Percentiles rank a stretch among this genome's conserved stretches.
Evolutionary conservation across 2,113 vertebrate genomes (phyloP).

Genomic region (Rhadina sibilatrix): DNA sequence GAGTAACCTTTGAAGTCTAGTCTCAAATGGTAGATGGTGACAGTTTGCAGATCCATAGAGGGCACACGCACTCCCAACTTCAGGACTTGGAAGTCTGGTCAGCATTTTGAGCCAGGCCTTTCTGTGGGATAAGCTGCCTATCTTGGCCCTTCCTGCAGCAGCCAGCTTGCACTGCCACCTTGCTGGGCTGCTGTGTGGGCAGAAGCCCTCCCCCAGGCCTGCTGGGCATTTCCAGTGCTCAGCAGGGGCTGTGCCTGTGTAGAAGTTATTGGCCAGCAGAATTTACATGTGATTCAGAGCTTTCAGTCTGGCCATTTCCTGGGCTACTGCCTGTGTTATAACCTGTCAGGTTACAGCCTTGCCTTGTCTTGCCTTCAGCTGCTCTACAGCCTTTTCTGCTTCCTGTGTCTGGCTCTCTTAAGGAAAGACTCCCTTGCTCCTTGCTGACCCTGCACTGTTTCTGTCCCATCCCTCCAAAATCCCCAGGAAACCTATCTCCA

Average conservation of each 20-base stretch:
- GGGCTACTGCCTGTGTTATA: not conserved
- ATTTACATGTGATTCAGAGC: not conserved
- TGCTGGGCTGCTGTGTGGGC: not conserved
- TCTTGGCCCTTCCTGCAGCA: not conserved
- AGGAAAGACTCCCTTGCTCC: not conserved
- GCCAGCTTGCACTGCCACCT: not conserved
- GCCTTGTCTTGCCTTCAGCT: not conserved
- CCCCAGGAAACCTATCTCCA: not conserved
- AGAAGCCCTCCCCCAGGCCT: not conserved
- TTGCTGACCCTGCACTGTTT: not conserved
- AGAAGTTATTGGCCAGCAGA: not conserved
- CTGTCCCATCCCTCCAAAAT: not conserved
- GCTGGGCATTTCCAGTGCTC: not conserved
- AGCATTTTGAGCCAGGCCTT: not conserved
- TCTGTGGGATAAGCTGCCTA: not conserved
- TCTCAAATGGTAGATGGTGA: not conserved
- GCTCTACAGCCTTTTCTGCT: not conserved
- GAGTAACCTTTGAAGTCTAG: not conserved
- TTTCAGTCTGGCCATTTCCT: not conserved
- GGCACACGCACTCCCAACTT: not conserved
- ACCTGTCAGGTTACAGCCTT: accelerated
- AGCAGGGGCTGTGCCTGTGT: not conserved
- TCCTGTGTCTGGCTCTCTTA: not conserved
- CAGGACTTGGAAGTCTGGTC: not conserved
- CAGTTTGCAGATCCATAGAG: not conserved